phyloP scores from a whole-genome alignment of 2,113 vertebrate genomes.

The Microcebus griseorufus region DNA sequence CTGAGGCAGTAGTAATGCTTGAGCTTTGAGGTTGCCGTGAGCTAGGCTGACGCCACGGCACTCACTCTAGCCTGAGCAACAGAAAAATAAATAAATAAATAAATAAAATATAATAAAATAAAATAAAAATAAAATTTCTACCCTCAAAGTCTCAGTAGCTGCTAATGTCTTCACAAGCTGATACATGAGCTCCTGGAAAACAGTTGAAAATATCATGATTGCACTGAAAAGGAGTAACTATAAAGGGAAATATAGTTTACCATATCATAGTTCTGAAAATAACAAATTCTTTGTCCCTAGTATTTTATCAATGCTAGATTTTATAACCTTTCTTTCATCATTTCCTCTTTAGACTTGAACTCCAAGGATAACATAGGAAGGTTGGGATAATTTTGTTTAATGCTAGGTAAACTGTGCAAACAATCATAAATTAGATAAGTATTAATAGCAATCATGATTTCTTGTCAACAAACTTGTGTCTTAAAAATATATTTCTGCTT shows the following conservation, averaged over 20 bases:
- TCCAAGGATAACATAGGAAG: neutral
- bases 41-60: no score
- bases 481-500: neutral
- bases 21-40: no score
- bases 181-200: neutral
- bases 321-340: neutral
- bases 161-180: neutral
- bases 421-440: neutral
- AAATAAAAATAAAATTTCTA: neutral
- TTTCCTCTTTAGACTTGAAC: neutral
- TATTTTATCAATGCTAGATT: slow-evolving; percentile 12
- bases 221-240: neutral
- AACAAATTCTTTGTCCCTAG: no score
- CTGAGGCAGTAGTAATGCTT: no score
- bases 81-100: no score
- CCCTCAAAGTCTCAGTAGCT: neutral
- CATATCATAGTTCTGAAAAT: slow-evolving; percentile 18
- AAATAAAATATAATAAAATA: no score
- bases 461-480: neutral
- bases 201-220: neutral
- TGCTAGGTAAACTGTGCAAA: neutral
- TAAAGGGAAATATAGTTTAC: neutral
- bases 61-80: no score
- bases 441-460: neutral
- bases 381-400: neutral